Evolutionary conservation across 2,113 vertebrate genomes (phyloP), one percentile per base, ranked within the genome.

Genomic region (Pongo pygmaeus): DNA sequence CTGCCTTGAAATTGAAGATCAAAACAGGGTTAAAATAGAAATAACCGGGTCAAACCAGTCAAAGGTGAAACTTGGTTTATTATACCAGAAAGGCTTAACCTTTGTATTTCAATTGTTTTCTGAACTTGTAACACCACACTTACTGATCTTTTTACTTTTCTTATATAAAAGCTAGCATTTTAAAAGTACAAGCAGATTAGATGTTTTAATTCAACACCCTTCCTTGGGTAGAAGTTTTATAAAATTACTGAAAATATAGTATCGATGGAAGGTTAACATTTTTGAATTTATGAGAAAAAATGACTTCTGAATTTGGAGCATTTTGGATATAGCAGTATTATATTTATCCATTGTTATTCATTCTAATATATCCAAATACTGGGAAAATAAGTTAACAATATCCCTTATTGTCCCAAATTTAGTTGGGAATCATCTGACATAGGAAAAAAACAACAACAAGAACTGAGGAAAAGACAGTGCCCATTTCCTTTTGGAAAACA

Each of bases 381-480:
- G 61, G 95, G 46, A 23, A 78, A 98, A 97, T 98, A 97, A 98
- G 97, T 98, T 97, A 98, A 6, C 94, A 96, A 94, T 89, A 97
- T 52, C 92, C 27, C n/a, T 93, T 64, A 96, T 70, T 96, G 40
- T 40, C 43, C 57, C 43, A 84, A 1, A 81, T 93, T 64, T 96
- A 97, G 30, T 70, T 97, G 95, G 95, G 92, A 74, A 97, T 50
- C 93, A 95, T 97, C 85, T 96, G 89, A 96, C 88, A 89, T 8
- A 90, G 46, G 23, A 57, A 57, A 90, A 93, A 95, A 70, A 3
- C 70, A 35, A 46, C 22, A 93, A 95, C 2, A 67, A 93, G 83
- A 96, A 57, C 0, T 84, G 50, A 97, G 20, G 35, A 89, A 91
- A 87, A 75, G n/a, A 59, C 50, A 90, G 32, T 89, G 16, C 55